Base-by-base conservation (phyloP, 2,113 vertebrate species). In the Laticauda colubrina region DNA sequence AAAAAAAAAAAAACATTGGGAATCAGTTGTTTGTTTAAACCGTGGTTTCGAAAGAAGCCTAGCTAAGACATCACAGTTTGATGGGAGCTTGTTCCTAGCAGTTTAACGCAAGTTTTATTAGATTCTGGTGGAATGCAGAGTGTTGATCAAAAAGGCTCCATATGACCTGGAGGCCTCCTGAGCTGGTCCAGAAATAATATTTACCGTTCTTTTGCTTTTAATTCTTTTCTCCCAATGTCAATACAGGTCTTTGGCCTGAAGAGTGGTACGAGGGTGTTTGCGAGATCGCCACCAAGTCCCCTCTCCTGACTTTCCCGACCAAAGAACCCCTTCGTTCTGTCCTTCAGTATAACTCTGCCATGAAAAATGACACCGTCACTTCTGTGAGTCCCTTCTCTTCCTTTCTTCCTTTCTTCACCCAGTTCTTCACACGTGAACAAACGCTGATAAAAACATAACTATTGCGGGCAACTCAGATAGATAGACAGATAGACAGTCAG, bases 191-290 rank as follows among this genome's bases (percentile, higher is more conserved):
- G 29, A 51, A 45, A 92, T 59, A 85, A 59, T 39, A n/a, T 59
- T 85, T 34, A 53, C 7, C 43, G 2, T 45, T 26, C 29, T n/a
- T 43, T 43, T 14, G 2, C 5, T 6, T 2, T 14, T 3, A 39
- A 39, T 81, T 55, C 23, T 2, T 85, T 85, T 86, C 34, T 56
- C 12, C 1, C 64, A 0, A 21, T 93, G 90, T 10, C 93, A n/a
- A 86, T 94, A 0, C 93, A 99, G 99, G 99, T 90, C 98, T 99
- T 90, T 99, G 99, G 99, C 99, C 99, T 2, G 98, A 99, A 95
- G 99, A 99, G 86, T 99, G 99, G 99, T 99, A 99, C 24, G 99
- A 99, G 94, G 99, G 99, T 0, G 99, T 99, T 53, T 99, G 99
- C 97, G 99, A 99, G 96, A 99, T 99, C 54, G 99, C 99, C 88